These are phyloP conservation scores for Characodon lateralis DNA, from an alignment of 2,797 vertebrate genomes.

Conservation along the genomic window DNA sequence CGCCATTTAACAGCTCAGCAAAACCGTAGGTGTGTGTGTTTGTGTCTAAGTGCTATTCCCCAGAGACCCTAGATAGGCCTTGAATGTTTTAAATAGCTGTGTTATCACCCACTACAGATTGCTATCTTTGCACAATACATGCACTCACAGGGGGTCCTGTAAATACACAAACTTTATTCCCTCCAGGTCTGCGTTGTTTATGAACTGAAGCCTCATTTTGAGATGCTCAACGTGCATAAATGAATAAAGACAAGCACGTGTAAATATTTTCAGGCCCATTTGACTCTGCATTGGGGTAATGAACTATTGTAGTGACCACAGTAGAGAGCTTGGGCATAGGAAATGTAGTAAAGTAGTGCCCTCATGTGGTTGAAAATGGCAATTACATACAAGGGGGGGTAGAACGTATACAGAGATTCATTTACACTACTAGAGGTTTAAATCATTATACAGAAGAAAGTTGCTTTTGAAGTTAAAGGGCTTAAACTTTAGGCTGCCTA, in stretches of 20 bases:
- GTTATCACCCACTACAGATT: conserved; percentile 53
- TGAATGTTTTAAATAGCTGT: conserved; percentile 55
- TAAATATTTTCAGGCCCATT: conserved; percentile 51
- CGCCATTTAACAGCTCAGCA: conserved; percentile 29
- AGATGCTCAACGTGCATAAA: conserved; percentile 18
- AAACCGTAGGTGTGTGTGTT: conserved; percentile 12
- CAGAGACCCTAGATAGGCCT: conserved; percentile 54
- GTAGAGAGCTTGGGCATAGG: neutral
- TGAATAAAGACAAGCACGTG: conserved; percentile 13
- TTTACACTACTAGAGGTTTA: too few species aligned
- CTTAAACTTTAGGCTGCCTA: neutral
- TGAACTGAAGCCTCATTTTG: conserved; percentile 27
- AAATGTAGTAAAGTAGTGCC: conserved; percentile 22
- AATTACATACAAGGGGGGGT: conserved; percentile 10
- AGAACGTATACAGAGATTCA: neutral
- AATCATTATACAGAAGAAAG: neutral
- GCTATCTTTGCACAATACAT: conserved; percentile 34
- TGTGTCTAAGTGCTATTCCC: conserved; percentile 16
- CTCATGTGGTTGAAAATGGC: conserved; percentile 42
- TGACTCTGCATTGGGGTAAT: conserved; percentile 14
- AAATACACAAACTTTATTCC: conserved; percentile 35
- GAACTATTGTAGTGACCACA: conserved; percentile 1
- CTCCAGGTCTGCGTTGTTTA: conserved; percentile 48
- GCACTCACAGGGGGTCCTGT: conserved; percentile 9
- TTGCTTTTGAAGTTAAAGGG: neutral